phyloP scores from a whole-genome alignment of 2,888 invertebrate genomes.

The Pinctada fucata region DNA sequence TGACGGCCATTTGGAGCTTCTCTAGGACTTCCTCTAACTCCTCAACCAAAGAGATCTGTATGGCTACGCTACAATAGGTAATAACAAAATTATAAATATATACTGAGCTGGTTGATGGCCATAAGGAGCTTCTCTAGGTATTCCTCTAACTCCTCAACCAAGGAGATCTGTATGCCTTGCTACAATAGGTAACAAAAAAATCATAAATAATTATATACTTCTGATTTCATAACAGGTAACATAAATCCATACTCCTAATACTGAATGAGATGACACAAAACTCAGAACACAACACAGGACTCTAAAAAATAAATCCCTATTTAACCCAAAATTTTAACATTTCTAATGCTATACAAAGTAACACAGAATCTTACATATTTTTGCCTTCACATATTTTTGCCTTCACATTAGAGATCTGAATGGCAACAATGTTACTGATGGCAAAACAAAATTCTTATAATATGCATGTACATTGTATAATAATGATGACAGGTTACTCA shows the following conservation, averaged over 20 bases:
- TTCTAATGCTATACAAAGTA: neutral
- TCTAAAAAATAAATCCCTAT: neutral
- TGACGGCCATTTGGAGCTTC: constrained; percentile 82
- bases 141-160: constrained; percentile 76
- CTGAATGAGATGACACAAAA: neutral
- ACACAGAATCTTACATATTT: constrained; percentile 22
- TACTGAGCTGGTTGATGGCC: constrained; percentile 87
- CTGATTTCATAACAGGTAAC: neutral
- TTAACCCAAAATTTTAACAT: no score
- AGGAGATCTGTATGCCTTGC: constrained; percentile 54
- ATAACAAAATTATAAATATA: neutral
- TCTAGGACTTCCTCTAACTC: constrained; percentile 77
- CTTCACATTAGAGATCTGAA: no score
- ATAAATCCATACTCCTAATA: neutral
- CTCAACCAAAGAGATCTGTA: constrained; percentile 61
- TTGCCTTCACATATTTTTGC: no score
- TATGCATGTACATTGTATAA: no score
- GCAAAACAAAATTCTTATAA: no score
- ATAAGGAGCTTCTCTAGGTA: constrained; percentile 76
- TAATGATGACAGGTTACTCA: neutral
- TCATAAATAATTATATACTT: neutral
- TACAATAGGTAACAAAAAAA: constrained; percentile 17
- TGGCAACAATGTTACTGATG: no score
- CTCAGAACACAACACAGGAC: neutral
- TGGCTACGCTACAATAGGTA: constrained; percentile 45